Conservation (phyloP, 2,797 vertebrate genomes). For the Peromyscus attwateri region DNA sequence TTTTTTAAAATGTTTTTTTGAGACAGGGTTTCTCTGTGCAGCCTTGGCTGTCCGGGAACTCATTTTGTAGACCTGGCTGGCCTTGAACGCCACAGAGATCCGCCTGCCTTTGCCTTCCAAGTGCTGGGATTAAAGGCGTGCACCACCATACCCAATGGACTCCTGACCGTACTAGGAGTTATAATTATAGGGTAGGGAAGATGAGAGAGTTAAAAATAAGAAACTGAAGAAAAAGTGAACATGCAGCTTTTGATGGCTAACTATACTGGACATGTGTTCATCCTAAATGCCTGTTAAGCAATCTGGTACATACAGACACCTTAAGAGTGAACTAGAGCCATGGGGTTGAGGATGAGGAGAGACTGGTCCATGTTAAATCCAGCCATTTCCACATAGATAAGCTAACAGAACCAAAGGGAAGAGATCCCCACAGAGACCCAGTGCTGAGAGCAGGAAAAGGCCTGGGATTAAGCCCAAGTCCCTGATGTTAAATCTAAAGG, state of each 20-base stretch:
- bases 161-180: neutral
- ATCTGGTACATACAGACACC: neutral
- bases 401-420: neutral
- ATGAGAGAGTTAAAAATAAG: neutral
- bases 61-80: too few species aligned
- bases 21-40: too few species aligned
- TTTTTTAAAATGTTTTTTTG: too few species aligned
- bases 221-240: neutral
- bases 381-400: neutral
- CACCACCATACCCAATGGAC: neutral
- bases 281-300: neutral
- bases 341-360: neutral
- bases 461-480: neutral
- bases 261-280: neutral
- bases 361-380: neutral
- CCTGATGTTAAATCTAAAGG: conserved; percentile 31
- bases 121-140: too few species aligned
- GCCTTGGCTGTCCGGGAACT: too few species aligned
- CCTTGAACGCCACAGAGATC: too few species aligned
- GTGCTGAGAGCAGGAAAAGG: neutral
- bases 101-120: too few species aligned
- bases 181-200: neutral
- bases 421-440: neutral
- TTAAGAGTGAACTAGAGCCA: neutral
- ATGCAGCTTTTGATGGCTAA: neutral